Percentiles rank a stretch among this genome's conserved stretches.
Conservation (phyloP, 2,888 invertebrate genomes). For the Crossocerus cetratus region DNA sequence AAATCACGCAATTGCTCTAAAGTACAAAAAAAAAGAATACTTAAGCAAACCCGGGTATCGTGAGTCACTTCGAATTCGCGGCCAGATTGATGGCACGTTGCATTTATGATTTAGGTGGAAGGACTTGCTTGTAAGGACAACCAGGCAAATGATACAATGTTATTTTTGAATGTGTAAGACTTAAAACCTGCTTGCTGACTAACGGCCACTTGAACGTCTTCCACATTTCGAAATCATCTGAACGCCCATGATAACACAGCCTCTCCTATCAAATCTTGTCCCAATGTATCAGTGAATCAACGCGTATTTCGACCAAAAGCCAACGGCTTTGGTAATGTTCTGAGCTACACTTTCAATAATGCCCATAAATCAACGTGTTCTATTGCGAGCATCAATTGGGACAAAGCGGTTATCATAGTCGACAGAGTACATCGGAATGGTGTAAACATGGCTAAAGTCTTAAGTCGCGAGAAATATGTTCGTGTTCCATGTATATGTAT, state of each 20-base stretch:
- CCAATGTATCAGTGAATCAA: constrained; percentile 20
- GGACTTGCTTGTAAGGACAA: constrained; percentile 46
- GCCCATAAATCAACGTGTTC: constrained; percentile 54
- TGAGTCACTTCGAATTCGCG: constrained; percentile 23
- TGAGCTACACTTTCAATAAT: constrained; percentile 48
- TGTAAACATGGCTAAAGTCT: constrained; percentile 60
- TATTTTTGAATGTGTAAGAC: constrained; percentile 39
- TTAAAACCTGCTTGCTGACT: constrained; percentile 59
- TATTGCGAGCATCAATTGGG: constrained; percentile 29
- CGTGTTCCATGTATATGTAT: constrained; percentile 50
- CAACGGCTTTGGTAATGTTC: constrained; percentile 10
- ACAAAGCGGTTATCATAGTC: constrained; percentile 55
- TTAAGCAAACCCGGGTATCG: constrained; percentile 8
- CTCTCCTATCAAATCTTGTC: constrained; percentile 7
- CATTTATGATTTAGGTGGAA: constrained; percentile 43
- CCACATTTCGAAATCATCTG: constrained; percentile 49
- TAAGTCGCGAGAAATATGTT: constrained; percentile 60
- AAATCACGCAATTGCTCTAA: constrained; percentile 32
- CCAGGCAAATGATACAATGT: constrained; percentile 57
- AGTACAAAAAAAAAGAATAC: constrained; percentile 8
- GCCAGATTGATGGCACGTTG: constrained; percentile 36
- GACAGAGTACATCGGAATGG: constrained; percentile 57
- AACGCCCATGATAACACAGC: constrained; percentile 45
- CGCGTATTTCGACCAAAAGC: background rate
- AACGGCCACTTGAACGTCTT: constrained; percentile 54